Evolutionary conservation across 2,888 invertebrate genomes (phyloP).

Genomic region (Caenorhabditis uteleia): DNA sequence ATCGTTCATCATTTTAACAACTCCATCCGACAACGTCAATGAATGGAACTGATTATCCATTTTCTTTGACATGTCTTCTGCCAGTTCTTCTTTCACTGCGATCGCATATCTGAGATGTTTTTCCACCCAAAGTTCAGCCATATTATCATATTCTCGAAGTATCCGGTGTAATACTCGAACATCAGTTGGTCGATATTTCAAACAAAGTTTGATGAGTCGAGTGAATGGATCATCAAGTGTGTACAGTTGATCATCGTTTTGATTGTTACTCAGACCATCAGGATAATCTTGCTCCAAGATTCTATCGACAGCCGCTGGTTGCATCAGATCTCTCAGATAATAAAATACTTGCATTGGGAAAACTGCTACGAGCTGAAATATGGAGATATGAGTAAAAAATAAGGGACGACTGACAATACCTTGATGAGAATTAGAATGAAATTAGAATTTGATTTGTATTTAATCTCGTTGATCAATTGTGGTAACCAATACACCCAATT

Average conservation of each 20-base stretch:
- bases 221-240: conserved; percentile 3
- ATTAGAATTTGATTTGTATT: conserved; percentile 14
- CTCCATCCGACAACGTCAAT: conserved; percentile 3
- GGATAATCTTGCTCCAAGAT: conserved; percentile 11
- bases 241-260: background rate
- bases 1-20: conserved; percentile 1
- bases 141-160: conserved; percentile 31
- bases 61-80: conserved; percentile 19
- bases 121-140: conserved; percentile 49
- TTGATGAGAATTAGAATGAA: conserved; percentile 26
- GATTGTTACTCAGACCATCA: background rate
- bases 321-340: conserved; percentile 24
- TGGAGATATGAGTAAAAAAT: background rate
- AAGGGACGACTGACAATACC: too few species aligned
- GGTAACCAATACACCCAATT: conserved; percentile 66
- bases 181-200: conserved; percentile 31
- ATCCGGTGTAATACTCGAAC: conserved; percentile 39
- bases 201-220: conserved; percentile 18
- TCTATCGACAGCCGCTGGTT: conserved; percentile 10
- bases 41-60: conserved; percentile 28
- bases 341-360: conserved; percentile 49
- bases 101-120: conserved; percentile 40
- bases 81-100: conserved; percentile 35
- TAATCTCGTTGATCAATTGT: conserved; percentile 43
- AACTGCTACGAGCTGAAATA: conserved; percentile 32